phyloP scores from a whole-genome alignment of 2,113 vertebrate species.

The Aegypius monachus region DNA sequence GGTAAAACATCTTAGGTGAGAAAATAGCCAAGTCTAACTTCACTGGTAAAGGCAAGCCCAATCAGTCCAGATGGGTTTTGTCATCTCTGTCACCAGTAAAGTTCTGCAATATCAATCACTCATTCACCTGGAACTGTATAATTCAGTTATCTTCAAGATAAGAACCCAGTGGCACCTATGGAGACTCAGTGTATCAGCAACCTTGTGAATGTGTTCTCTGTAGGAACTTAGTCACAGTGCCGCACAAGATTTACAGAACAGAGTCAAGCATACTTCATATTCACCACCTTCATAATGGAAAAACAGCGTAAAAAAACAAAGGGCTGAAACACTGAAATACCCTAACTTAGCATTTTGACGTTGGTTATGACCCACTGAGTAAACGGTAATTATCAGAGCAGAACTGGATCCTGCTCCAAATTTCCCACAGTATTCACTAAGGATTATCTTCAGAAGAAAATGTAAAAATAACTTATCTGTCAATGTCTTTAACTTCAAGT shows the following conservation, averaged over 20 bases:
- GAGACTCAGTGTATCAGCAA: background rate
- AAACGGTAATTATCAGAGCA: background rate
- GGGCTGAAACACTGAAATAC: background rate
- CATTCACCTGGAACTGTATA: background rate
- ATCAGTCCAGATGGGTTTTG: background rate
- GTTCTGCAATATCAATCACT: background rate
- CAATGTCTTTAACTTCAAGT: background rate
- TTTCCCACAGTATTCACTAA: background rate
- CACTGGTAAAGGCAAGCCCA: background rate
- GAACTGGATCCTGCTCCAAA: background rate
- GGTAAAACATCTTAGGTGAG: background rate
- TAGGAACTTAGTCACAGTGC: background rate
- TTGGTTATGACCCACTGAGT: background rate
- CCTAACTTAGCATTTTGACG: background rate
- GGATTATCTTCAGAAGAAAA: background rate
- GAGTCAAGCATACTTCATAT: background rate
- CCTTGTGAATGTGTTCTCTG: background rate
- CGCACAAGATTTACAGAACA: background rate
- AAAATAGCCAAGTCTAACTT: background rate
- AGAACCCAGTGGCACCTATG: background rate
- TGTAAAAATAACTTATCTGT: background rate
- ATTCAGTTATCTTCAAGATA: background rate
- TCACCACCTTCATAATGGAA: background rate
- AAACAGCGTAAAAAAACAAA: fast-evolving
- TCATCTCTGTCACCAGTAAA: background rate